These are phyloP conservation scores for Lasioglossum marginatum DNA, from an alignment of 2,888 invertebrate species.

Conservation along the genomic window DNA sequence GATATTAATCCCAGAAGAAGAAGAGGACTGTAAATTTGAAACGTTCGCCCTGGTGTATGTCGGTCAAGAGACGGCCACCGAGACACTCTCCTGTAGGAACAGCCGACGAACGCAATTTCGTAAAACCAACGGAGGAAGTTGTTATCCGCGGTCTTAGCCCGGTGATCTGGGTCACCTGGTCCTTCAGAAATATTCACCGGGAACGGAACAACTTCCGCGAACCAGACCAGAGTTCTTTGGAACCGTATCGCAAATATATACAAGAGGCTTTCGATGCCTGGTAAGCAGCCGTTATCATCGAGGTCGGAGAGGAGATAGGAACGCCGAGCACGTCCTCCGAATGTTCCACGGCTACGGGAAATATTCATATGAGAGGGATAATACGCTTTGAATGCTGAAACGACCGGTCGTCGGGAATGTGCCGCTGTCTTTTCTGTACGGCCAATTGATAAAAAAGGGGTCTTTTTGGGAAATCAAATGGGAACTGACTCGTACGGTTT, in stretches of 20 bases:
- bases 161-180: conserved; percentile 25
- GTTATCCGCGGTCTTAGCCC: conserved; percentile 8
- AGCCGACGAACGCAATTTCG: conserved; percentile 28
- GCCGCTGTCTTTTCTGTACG: neutral
- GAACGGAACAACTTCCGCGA: neutral
- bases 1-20: conserved; percentile 60
- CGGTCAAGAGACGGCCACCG: neutral
- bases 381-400: conserved; percentile 58
- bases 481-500: neutral
- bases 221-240: conserved; percentile 11
- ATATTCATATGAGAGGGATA: conserved; percentile 61
- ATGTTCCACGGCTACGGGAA: conserved; percentile 46
- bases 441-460: conserved; percentile 43
- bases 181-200: conserved; percentile 31
- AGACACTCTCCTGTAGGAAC: neutral
- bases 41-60: conserved; percentile 3
- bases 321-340: conserved; percentile 54
- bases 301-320: conserved; percentile 19
- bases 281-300: conserved; percentile 58
- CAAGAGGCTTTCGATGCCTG: conserved; percentile 38
- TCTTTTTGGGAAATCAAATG: neutral
- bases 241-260: conserved; percentile 42
- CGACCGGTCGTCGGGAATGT: neutral
- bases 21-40: conserved; percentile 51
- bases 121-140: conserved; percentile 38